Base-by-base conservation (phyloP, 2,797 vertebrate genomes). In the Pterois miles region DNA sequence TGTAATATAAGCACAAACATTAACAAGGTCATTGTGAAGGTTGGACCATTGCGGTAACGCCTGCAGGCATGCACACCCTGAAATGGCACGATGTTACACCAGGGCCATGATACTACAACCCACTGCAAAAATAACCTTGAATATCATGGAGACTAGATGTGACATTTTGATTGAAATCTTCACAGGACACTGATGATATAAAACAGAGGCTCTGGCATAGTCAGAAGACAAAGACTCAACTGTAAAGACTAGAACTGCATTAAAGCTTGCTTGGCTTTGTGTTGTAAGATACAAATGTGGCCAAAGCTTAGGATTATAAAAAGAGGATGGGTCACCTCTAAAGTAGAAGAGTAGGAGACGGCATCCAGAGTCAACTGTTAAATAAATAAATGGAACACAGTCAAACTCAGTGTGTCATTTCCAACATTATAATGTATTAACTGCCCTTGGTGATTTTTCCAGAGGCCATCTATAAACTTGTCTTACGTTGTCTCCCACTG, bases 171-270 rank as follows among this genome's bases (percentile, higher is more conserved):
- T 79, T 50, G 23, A 63, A 67, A 79, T 79, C 54, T 66, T 72
- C 16, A 22, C 16, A 77, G 65, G 38, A 67, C 25, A 48, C 25
- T 38, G 50, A 56, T 23, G 5, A 60, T 83, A 85, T 62, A 82
- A 86, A 83, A 86, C 4, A 3, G 22, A 65, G 25, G 22, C 25
- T 78, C 75, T 53, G 76, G 46, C 89, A 94, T 93, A 94, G 92
- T 95, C 66, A 85, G 66, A 80, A 91, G 88, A 89, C 88, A 92
- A 93, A 93, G 91, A 92, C 90, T 94, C 87, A 88, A 92, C 91
- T 91, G 91, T 58, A 52, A 66, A 69, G 52, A 86, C 22, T 65
- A 76, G 68, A 43, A 33, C 57, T 48, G 25, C 14, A 54, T 78
- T 75, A 78, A 82, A 86, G 79, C 58, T 84, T 10, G 68, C 58